These are phyloP conservation scores for Drosophila repletoides DNA, from an alignment of 1,140 invertebrate species.

Conservation along the genomic window DNA sequence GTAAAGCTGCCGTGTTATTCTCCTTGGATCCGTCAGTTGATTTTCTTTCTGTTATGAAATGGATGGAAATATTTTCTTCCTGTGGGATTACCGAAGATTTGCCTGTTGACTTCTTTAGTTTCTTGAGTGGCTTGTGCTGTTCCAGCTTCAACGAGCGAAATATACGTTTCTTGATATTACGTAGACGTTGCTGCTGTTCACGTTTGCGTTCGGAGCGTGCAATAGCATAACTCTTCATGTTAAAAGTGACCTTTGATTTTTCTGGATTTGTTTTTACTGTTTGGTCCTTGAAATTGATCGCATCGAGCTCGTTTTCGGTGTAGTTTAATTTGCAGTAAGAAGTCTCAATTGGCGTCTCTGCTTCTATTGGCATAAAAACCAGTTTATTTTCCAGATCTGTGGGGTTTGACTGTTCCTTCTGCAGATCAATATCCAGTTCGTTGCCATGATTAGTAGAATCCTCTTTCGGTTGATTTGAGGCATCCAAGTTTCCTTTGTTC, in stretches of 20 bases:
- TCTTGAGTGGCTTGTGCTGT: background rate
- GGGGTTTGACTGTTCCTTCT: background rate
- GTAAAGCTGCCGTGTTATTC: background rate
- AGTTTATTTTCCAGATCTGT: no score
- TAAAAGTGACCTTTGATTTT: conserved; percentile 16
- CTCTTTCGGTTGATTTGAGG: no score
- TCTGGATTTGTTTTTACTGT: background rate
- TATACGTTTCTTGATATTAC: conserved; percentile 51
- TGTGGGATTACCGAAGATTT: no score
- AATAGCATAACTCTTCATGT: conserved; percentile 59
- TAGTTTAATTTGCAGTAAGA: background rate
- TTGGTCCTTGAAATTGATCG: background rate
- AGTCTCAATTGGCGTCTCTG: background rate
- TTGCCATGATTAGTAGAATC: background rate
- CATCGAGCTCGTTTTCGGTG: no score
- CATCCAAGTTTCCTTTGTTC: background rate
- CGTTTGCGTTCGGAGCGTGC: conserved; percentile 37
- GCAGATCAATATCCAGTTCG: background rate
- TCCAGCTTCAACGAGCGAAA: conserved; percentile 30
- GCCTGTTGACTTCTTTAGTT: background rate
- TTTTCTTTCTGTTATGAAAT: no score
- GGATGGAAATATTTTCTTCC: no score
- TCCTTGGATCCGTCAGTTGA: background rate
- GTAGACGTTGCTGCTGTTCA: conserved; percentile 28
- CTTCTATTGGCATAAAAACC: background rate